Conservation (phyloP, 2,888 invertebrate genomes). For the Tridacna gigas region DNA sequence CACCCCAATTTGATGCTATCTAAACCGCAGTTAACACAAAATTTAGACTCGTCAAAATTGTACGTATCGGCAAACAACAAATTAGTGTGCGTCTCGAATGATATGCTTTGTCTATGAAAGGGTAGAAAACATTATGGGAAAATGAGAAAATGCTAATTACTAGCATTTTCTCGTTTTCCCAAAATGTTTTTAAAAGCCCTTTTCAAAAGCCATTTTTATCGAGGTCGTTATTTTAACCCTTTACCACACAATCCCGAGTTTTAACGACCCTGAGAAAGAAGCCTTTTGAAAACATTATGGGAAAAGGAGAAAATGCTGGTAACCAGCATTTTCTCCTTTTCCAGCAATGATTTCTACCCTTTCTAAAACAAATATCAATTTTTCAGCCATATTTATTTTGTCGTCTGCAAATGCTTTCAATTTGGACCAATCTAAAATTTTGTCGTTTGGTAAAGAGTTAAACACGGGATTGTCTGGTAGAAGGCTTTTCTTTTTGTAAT, state of each 20-base stretch:
- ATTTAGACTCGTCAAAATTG: too few relatives aligned
- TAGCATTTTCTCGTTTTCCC: slow-evolving; percentile 1
- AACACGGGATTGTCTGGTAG: not conserved
- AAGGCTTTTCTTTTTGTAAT: too few relatives aligned
- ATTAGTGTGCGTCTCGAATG: too few relatives aligned
- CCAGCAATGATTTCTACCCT: not conserved
- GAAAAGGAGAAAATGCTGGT: not conserved
- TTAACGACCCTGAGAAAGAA: not conserved
- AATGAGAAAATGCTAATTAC: not conserved
- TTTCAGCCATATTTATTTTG: too few relatives aligned
- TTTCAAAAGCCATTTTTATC: not conserved
- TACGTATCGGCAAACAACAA: too few relatives aligned
- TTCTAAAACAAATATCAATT: too few relatives aligned
- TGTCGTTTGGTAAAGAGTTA: not conserved
- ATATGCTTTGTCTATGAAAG: not conserved
- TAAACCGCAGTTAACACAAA: too few relatives aligned
- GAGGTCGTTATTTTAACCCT: not conserved
- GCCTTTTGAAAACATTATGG: not conserved
- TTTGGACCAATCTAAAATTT: too few relatives aligned
- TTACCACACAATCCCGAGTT: not conserved
- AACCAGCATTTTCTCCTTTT: not conserved
- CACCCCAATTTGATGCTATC: too few relatives aligned
- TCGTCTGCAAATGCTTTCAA: too few relatives aligned
- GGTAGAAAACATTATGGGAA: slow-evolving; percentile 4
- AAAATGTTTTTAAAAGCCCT: slow-evolving; percentile 6